Percentiles rank a stretch among this genome's conserved stretches.
phyloP scores from a whole-genome alignment of 2,113 vertebrate species.

The Trematocara stigmaticum region DNA sequence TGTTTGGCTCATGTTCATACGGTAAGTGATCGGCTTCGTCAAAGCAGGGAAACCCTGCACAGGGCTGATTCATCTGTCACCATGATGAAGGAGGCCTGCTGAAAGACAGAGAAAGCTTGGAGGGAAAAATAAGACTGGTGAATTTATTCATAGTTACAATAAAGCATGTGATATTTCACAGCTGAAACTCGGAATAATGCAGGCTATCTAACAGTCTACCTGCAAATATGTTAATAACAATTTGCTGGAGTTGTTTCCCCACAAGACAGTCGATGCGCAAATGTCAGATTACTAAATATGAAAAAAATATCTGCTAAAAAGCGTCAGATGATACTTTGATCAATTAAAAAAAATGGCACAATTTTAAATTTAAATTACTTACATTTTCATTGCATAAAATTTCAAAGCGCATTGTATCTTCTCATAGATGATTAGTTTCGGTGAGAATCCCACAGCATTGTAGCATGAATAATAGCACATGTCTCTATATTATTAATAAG shows the following conservation, averaged over 20 bases:
- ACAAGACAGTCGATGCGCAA: not conserved
- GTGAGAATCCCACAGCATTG: constrained; percentile 37
- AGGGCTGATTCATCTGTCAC: constrained; percentile 45
- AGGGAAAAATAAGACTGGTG: not conserved
- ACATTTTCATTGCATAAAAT: not conserved
- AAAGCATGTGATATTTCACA: constrained; percentile 11
- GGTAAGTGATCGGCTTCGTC: constrained; percentile 53
- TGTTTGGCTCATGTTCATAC: constrained; percentile 43
- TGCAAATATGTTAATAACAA: not conserved
- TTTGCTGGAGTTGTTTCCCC: not conserved
- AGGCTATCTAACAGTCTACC: not conserved
- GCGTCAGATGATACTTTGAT: not conserved
- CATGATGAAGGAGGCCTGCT: constrained; percentile 2
- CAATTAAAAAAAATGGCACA: not conserved
- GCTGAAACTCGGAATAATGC: not conserved
- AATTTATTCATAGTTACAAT: not conserved
- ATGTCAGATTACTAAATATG: not conserved
- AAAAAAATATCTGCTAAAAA: not conserved
- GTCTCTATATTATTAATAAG: constrained; percentile 71
- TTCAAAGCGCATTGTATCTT: constrained; percentile 12
- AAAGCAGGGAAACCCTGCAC: constrained; percentile 37
- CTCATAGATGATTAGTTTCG: constrained; percentile 31
- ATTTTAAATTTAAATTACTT: not conserved
- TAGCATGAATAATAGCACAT: constrained; percentile 62
- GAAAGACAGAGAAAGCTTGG: constrained; percentile 34